Evolutionary conservation across 2,797 vertebrate genomes (phyloP), one percentile per base, ranked within the genome.

Genomic region (Pseudopleuronectes americanus): DNA sequence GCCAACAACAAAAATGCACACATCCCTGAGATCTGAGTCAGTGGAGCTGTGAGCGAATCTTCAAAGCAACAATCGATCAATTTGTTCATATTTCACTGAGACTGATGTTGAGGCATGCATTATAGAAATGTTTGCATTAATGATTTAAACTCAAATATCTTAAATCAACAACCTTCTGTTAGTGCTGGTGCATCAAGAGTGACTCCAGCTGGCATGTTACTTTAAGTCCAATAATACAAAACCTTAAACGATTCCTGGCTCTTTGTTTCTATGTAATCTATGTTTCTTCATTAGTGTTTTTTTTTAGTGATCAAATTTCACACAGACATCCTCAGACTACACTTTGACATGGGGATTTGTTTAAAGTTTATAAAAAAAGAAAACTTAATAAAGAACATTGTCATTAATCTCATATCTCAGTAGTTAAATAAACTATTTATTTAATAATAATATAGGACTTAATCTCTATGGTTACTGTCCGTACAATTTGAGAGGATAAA

Each of bases 391-490:
- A 83, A 79, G 56, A 73, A 65, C 38, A 71, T 14, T 21, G 4
- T 33, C 63, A 43, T 54, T 71, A 14, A 66, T 76, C 51, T 74
- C 26, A 73, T 75, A 72, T 71, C 19, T 68, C 60, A 82, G 47
- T 59, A 71, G 36, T 64, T 85, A 47, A 85, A 81, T 74, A 54
- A 67, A 80, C 43, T 67, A 58, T 58, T 41, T 64, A n/a, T 53
- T 19, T 53, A 59, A 81, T 79, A 59, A 81, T 79, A 52, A 80
- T 83, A 87, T 77, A 79, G 41, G 57, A 66, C 26, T 78, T 69
- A 54, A 72, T 86, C 57, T 86, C 49, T 83, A 86, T 79, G 79
- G 71, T 84, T 90, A 78, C 22, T 76, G 54, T 57, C 66, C 26
- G 16, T 65, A 68, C 72, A 80, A 72, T 76, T 65, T 51, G 61